These are phyloP conservation scores for Echeneis naucrates DNA, from an alignment of 2,797 vertebrate genomes.

Conservation along the genomic window DNA sequence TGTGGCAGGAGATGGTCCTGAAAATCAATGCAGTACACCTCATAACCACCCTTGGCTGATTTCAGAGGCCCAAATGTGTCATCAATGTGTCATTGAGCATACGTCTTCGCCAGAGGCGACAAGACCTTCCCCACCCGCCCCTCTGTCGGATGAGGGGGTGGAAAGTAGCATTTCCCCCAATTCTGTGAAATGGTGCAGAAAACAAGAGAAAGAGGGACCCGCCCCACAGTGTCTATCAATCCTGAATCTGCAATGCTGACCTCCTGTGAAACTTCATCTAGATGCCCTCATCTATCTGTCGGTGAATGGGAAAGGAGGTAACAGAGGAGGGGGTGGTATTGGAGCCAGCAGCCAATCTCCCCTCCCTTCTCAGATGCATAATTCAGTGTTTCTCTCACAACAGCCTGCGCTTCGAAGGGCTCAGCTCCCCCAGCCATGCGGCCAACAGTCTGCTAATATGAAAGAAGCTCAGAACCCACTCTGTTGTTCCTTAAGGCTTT, in stretches of 20 bases:
- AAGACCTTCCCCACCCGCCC: conserved; percentile 49
- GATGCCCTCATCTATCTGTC: conserved; percentile 77
- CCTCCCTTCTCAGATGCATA: conserved; percentile 79
- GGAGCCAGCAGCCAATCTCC: conserved; percentile 76
- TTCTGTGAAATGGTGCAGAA: conserved; percentile 84
- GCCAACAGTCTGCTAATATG: conserved; percentile 82
- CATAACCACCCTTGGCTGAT: conserved; percentile 52
- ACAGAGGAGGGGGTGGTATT: conserved; percentile 67
- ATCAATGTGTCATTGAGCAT: conserved; percentile 71
- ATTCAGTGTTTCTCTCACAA: conserved; percentile 86
- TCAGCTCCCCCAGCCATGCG: conserved; percentile 82
- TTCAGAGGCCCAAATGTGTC: conserved; percentile 68
- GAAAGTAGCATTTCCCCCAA: conserved; percentile 66
- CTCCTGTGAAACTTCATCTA: conserved; percentile 76
- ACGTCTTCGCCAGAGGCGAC: conserved; percentile 63
- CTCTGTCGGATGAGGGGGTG: conserved; percentile 54
- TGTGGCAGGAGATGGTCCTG: conserved; percentile 60
- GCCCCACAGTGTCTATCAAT: conserved; percentile 70
- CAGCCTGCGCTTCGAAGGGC: conserved; percentile 80
- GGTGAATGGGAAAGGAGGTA: conserved; percentile 72
- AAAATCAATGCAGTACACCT: conserved; percentile 72
- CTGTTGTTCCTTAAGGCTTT: conserved; percentile 79
- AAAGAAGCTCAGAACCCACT: conserved; percentile 76
- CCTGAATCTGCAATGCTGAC: conserved; percentile 64
- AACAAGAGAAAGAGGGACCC: conserved; percentile 64